Percentiles rank a stretch among this genome's conserved stretches.
These are phyloP conservation scores for Garrulus glandarius DNA, from an alignment of 2,797 vertebrate genomes.

Conservation along the genomic window DNA sequence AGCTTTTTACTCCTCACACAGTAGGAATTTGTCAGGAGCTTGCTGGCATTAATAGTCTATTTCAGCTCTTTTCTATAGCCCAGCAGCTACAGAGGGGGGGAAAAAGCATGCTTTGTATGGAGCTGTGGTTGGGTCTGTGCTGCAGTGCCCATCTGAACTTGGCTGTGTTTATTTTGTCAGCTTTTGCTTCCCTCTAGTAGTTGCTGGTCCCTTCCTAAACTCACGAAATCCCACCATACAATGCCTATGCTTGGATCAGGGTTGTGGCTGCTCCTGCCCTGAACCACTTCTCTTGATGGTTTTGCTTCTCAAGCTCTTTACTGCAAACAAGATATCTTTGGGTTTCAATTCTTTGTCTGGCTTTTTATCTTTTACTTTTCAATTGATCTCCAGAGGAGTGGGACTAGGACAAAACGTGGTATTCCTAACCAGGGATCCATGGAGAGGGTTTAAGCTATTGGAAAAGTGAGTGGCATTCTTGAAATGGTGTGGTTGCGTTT, in stretches of 20 bases:
- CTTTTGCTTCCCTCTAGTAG: not conserved
- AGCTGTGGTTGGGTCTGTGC: not conserved
- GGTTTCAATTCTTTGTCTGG: not conserved
- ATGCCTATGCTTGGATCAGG: not conserved
- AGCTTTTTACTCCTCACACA: slow-evolving; percentile 23
- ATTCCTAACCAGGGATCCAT: not conserved
- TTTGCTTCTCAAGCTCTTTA: not conserved
- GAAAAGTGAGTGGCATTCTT: not conserved
- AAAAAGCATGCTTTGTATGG: slow-evolving; percentile 41
- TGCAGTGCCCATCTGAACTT: not conserved
- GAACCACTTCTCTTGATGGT: not conserved
- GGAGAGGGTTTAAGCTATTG: not conserved
- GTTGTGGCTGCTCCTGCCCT: not conserved
- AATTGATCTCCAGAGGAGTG: not conserved
- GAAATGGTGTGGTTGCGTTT: not conserved
- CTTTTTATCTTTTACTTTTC: not conserved
- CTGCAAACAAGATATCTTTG: not conserved
- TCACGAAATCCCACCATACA: rapidly evolving
- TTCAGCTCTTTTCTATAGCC: slow-evolving; percentile 37
- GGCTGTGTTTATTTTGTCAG: not conserved
- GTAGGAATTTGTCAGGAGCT: slow-evolving; percentile 51
- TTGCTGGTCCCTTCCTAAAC: not conserved
- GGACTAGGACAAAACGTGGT: not conserved
- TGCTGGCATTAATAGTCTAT: slow-evolving; percentile 30
- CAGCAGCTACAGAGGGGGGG: not conserved